Conservation (phyloP, 2,888 invertebrate species). For the Camponotus fellah region DNA sequence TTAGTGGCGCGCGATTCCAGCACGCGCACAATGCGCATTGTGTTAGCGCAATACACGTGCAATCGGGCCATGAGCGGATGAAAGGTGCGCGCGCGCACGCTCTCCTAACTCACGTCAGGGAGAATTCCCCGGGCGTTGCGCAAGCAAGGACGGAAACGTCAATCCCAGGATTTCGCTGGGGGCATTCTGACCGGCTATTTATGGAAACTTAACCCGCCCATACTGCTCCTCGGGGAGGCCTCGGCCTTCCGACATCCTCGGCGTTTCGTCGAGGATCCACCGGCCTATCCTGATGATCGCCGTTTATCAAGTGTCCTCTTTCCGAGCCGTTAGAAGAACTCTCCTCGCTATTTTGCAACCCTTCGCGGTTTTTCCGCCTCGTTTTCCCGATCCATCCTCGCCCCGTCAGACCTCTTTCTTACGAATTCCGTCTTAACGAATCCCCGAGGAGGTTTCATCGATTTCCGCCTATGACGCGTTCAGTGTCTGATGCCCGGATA, state of each 20-base stretch:
- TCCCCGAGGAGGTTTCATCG: constrained; percentile 62
- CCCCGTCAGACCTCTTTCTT: constrained; percentile 43
- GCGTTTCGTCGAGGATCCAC: constrained; percentile 51
- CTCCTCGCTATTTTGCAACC: constrained; percentile 28
- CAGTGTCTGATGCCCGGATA: constrained; percentile 23
- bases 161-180: constrained; percentile 54
- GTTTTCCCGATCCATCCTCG: constrained; percentile 31
- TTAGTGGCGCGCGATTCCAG: constrained; percentile 26
- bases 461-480: constrained; percentile 32
- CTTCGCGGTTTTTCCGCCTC: constrained; percentile 40
- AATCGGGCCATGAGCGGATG: constrained; percentile 35
- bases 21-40: constrained; percentile 47
- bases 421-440: constrained; percentile 70
- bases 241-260: constrained; percentile 31
- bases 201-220: constrained; percentile 71
- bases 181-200: constrained; percentile 62
- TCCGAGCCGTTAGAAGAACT: constrained; percentile 34
- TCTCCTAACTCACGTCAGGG: constrained; percentile 43
- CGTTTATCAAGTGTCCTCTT: constrained; percentile 65
- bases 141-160: constrained; percentile 55
- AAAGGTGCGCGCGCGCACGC: constrained; percentile 36
- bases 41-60: constrained; percentile 41
- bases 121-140: constrained; percentile 46
- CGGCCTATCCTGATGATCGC: constrained; percentile 59
- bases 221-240: constrained; percentile 57